Evolutionary conservation across 2,888 invertebrate species (phyloP).

Genomic region (Criorhina ranunculi): DNA sequence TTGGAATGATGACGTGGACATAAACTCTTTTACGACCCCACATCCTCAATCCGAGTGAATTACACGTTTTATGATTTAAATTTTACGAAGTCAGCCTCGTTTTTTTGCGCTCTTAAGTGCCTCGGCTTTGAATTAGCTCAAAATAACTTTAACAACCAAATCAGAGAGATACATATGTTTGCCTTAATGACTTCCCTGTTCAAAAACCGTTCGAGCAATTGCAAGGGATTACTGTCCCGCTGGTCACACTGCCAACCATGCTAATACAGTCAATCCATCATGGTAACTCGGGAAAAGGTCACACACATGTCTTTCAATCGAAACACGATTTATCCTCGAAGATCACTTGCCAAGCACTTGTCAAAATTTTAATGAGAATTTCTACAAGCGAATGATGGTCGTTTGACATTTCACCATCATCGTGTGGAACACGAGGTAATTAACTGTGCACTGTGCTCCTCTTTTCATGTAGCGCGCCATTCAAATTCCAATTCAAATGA

Average conservation of each 20-base stretch:
- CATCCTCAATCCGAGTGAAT: constrained; percentile 57
- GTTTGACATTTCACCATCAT: constrained; percentile 71
- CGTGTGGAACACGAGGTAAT: constrained; percentile 57
- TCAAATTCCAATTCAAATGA: constrained; percentile 66
- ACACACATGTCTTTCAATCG: constrained; percentile 67
- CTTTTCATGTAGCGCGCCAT: constrained; percentile 54
- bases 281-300: constrained; percentile 54
- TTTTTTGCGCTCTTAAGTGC: background rate
- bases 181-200: constrained; percentile 6
- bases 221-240: background rate
- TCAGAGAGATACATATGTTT: too few species aligned
- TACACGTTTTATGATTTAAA: constrained; percentile 50
- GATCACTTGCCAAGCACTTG: constrained; percentile 67
- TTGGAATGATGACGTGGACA: constrained; percentile 52
- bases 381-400: constrained; percentile 44
- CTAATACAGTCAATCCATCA: constrained; percentile 51
- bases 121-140: background rate
- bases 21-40: constrained; percentile 50
- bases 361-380: constrained; percentile 75
- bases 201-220: background rate
- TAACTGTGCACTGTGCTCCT: constrained; percentile 73
- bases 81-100: background rate
- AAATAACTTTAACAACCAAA: constrained; percentile 24
- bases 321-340: constrained; percentile 74
- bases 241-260: constrained; percentile 17